Conservation (phyloP, 2,113 vertebrate species). For the Asarcornis scutulata region DNA sequence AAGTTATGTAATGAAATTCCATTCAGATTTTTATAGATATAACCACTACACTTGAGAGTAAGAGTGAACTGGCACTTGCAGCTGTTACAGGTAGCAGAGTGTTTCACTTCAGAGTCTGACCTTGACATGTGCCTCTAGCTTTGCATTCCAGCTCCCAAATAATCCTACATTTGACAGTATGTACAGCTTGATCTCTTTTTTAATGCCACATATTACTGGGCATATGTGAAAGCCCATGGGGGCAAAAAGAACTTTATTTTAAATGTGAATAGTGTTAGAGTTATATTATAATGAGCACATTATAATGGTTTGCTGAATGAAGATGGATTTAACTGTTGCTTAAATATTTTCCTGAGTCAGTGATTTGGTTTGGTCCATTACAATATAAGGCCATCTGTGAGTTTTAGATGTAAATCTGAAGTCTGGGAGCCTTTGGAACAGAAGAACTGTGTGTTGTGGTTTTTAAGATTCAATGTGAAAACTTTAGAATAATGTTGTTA, state of each 20-base stretch:
- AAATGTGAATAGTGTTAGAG: neutral
- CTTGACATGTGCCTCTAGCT: neutral
- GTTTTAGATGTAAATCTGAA: neutral
- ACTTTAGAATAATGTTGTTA: conserved; percentile 20
- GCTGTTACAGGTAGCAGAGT: neutral
- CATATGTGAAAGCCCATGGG: neutral
- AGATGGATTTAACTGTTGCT: neutral
- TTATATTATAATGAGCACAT: neutral
- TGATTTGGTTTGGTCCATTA: neutral
- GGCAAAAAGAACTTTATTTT: neutral
- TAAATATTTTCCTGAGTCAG: conserved; percentile 7
- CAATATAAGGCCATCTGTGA: neutral
- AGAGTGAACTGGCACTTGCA: neutral
- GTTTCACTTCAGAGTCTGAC: neutral
- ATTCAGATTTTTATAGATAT: neutral
- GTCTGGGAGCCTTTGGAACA: neutral
- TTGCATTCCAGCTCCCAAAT: neutral
- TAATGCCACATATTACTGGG: neutral
- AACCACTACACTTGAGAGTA: neutral
- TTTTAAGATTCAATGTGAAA: conserved; percentile 1
- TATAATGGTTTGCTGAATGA: neutral
- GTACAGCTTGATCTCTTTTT: neutral
- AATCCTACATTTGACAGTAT: neutral
- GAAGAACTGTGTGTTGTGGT: neutral
- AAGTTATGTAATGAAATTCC: neutral